phyloP scores from a whole-genome alignment of 2,113 vertebrate genomes.

The Ctenomys sociabilis region DNA sequence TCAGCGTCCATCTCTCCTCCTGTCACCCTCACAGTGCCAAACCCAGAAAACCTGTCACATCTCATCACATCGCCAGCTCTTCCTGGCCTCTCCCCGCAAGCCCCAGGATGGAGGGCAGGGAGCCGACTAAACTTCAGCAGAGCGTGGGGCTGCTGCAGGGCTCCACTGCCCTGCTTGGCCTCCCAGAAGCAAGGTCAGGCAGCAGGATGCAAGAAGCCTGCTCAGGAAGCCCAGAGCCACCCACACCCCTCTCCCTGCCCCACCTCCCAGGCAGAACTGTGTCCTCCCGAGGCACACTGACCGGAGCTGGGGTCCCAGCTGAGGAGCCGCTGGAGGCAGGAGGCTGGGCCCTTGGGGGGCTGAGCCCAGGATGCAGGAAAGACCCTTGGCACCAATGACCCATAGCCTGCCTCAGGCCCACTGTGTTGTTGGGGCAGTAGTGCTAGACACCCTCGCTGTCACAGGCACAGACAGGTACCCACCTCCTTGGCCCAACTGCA shows the following conservation, averaged over 20 bases:
- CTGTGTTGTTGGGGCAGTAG: background rate
- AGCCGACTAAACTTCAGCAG: background rate
- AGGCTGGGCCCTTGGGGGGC: accelerated
- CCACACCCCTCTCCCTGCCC: background rate
- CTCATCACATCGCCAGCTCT: background rate
- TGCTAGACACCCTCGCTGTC: background rate
- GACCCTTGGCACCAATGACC: background rate
- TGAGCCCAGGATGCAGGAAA: background rate
- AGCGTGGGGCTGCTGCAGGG: background rate
- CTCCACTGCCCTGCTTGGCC: background rate
- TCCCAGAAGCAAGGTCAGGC: background rate
- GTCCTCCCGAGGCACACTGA: background rate
- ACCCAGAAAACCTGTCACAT: background rate
- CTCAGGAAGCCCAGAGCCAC: constrained; percentile 18
- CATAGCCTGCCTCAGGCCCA: background rate
- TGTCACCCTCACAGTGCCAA: accelerated
- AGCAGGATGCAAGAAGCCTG: background rate
- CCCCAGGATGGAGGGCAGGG: too few species aligned
- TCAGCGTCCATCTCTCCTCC: background rate
- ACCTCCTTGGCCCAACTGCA: constrained; percentile 49
- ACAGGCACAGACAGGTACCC: background rate
- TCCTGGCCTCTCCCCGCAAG: background rate
- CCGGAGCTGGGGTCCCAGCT: background rate
- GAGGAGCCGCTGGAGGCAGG: accelerated
- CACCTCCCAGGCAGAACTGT: background rate